Percentiles rank a stretch among this genome's conserved stretches.
phyloP scores from a whole-genome alignment of 2,113 vertebrate species.

The Oreocharis arfaki region DNA sequence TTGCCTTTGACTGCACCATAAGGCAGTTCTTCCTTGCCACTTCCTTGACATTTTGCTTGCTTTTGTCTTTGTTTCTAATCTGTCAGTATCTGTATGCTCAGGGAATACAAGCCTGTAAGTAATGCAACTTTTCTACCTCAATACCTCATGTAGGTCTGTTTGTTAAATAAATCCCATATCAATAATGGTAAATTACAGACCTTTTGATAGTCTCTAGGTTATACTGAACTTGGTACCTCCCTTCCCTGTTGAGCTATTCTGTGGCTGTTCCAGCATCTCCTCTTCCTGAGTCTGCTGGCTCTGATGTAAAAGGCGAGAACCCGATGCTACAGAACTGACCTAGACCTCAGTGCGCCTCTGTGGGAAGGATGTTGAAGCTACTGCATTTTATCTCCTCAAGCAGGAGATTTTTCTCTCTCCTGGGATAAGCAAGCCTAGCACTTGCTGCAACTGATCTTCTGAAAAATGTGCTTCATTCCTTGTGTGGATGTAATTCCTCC shows the following conservation, averaged over 20 bases:
- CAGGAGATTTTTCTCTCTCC: background rate
- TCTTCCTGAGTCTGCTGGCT: too few species aligned
- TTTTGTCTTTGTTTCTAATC: background rate
- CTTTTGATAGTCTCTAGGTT: too few species aligned
- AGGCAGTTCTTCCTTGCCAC: background rate
- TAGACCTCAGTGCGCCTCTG: background rate
- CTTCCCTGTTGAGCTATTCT: background rate
- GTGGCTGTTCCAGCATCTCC: background rate
- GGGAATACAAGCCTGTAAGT: background rate
- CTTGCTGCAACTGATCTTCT: background rate
- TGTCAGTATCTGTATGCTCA: background rate
- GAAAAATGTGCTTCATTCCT: background rate
- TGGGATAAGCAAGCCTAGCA: background rate
- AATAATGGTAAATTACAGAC: background rate
- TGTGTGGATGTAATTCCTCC: too few species aligned
- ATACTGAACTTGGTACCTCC: background rate
- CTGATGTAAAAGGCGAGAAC: background rate
- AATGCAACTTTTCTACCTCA: background rate
- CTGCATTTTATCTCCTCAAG: background rate
- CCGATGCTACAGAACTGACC: rapidly evolving
- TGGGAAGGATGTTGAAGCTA: background rate
- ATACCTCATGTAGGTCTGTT: background rate
- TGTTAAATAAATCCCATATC: background rate
- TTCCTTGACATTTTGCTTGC: background rate
- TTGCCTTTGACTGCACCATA: too few species aligned